Conservation (phyloP, 1,140 invertebrate species). For the Latrodectus geometricus region DNA sequence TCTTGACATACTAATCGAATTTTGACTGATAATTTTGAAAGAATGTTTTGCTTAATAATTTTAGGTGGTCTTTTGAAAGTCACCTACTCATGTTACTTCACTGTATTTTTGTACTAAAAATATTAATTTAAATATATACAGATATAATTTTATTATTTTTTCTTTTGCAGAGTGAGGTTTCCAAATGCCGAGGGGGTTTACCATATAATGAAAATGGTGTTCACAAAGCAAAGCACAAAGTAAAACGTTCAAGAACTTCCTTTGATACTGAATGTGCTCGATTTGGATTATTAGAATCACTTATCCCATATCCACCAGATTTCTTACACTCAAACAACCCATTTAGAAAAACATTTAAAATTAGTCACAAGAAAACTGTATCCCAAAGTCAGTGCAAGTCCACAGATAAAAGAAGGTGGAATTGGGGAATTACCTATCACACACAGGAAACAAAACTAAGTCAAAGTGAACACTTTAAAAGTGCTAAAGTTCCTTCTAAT, state of each 20-base stretch:
- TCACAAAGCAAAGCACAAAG: constrained; percentile 15
- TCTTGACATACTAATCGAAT: no score
- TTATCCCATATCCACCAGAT: constrained; percentile 41
- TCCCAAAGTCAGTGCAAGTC: background rate
- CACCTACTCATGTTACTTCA: no score
- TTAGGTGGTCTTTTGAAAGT: no score
- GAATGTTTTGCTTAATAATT: no score
- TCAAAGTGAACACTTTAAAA: background rate
- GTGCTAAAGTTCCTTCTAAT: background rate
- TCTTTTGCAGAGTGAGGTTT: constrained; percentile 20
- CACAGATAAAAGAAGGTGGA: background rate
- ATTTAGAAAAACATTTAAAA: constrained; percentile 12
- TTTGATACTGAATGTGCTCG: constrained; percentile 36
- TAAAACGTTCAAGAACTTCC: background rate
- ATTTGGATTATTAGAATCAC: constrained; percentile 33
- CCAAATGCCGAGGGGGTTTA: constrained; percentile 30
- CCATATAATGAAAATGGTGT: constrained; percentile 45
- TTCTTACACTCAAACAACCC: constrained; percentile 34
- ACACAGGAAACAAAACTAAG: background rate
- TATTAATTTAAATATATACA: no score
- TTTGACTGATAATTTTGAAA: no score
- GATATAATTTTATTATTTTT: background rate
- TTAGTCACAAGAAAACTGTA: background rate
- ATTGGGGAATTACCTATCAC: background rate
- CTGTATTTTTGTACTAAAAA: no score